These are phyloP conservation scores for Upupa epops DNA, from an alignment of 2,113 vertebrate species.

Conservation along the genomic window DNA sequence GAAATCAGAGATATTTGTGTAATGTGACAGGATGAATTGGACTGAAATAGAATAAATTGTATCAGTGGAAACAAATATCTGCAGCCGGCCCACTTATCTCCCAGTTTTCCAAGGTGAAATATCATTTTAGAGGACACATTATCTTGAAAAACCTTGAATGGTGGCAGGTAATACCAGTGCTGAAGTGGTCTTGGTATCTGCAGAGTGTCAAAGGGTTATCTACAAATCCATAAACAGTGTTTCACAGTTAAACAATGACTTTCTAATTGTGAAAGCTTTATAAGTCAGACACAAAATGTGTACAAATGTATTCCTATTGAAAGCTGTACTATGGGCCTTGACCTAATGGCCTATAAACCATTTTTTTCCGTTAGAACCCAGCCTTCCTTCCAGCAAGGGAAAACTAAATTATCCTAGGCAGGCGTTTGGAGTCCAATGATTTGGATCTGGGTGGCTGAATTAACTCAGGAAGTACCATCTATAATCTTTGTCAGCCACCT, in stretches of 20 bases:
- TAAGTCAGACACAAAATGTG: not conserved
- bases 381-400: not conserved
- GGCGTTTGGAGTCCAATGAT: not conserved
- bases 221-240: not conserved
- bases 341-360: not conserved
- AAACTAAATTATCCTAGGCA: not conserved
- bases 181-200: not conserved
- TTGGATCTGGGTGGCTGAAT: not conserved
- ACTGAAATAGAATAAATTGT: not conserved
- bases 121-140: not conserved
- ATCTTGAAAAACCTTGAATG: not conserved
- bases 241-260: not conserved
- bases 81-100: not conserved
- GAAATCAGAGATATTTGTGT: not conserved
- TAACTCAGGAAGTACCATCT: not conserved
- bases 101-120: not conserved
- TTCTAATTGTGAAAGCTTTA: not conserved
- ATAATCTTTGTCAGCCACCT: not conserved
- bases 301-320: not conserved
- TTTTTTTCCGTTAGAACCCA: not conserved
- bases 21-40: not conserved
- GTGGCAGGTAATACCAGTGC: not conserved
- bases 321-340: not conserved
- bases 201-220: not conserved
- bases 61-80: not conserved